Percentiles rank a stretch among this genome's conserved stretches.
These are phyloP conservation scores for Psammodynastes pulverulentus DNA, from an alignment of 2,113 vertebrate genomes.

Conservation along the genomic window DNA sequence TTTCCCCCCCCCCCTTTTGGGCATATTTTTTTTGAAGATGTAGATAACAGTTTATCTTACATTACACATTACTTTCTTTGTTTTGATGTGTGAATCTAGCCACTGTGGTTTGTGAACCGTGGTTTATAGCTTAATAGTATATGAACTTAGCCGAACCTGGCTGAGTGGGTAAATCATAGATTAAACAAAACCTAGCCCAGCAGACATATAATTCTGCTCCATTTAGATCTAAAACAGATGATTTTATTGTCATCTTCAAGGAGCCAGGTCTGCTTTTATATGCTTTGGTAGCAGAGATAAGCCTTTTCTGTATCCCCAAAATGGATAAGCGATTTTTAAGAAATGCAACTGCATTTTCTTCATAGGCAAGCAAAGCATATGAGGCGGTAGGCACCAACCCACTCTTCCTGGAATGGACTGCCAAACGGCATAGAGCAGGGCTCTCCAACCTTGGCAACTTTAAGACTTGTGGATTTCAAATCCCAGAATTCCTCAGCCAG, in stretches of 20 bases:
- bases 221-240: not conserved
- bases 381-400: not conserved
- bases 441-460: too few species aligned
- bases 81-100: not conserved
- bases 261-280: not conserved
- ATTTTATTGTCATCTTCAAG: not conserved
- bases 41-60: not conserved
- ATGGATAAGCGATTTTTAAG: not conserved
- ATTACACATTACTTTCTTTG: not conserved
- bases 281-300: not conserved
- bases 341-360: not conserved
- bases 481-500: too few species aligned
- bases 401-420: not conserved
- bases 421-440: conserved; percentile 43
- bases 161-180: not conserved
- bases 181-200: not conserved
- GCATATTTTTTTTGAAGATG: not conserved
- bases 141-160: not conserved
- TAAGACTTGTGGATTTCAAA: too few species aligned
- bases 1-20: not conserved
- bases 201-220: not conserved
- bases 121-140: not conserved
- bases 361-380: not conserved
- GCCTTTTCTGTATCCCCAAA: not conserved
- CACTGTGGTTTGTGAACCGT: not conserved